phyloP scores from a whole-genome alignment of 2,797 vertebrate species.

The Cryptoprocta ferox region DNA sequence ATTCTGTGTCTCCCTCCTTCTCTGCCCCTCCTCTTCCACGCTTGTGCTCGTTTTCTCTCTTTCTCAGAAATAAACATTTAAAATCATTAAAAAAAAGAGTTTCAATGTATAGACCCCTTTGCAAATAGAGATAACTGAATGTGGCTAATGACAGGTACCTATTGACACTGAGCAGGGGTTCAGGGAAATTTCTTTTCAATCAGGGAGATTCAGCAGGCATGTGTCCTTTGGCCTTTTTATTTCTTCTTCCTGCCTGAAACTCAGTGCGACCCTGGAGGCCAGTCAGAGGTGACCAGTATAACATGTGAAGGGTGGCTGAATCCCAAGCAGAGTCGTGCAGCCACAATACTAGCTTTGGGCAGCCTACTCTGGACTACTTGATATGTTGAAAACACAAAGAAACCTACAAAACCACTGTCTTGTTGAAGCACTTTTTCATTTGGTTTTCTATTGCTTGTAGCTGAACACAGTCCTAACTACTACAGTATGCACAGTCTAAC shows the following conservation, averaged over 20 bases:
- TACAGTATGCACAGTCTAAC: neutral
- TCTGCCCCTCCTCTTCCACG: too few relatives aligned
- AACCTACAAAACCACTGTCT: neutral
- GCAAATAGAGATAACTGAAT: neutral
- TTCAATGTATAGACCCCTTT: neutral
- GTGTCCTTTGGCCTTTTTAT: neutral
- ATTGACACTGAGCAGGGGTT: neutral
- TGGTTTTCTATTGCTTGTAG: neutral
- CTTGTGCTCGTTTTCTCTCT: too few relatives aligned
- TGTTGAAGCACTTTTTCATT: neutral
- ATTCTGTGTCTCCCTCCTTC: too few relatives aligned
- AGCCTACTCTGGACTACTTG: neutral
- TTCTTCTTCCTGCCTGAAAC: neutral
- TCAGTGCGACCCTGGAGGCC: neutral
- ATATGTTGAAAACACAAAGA: neutral
- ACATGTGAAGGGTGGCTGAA: neutral
- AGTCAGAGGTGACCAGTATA: neutral
- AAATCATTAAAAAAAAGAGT: too few relatives aligned
- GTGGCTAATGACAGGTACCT: neutral
- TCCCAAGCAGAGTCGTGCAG: neutral
- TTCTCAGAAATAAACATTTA: too few relatives aligned
- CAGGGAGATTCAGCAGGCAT: neutral
- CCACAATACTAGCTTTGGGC: rapidly evolving
- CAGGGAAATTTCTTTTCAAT: neutral
- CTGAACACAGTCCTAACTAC: neutral